Percentiles rank a stretch among this genome's conserved stretches.
Conservation (phyloP, 2,113 vertebrate species). For the Corythaixoides concolor region DNA sequence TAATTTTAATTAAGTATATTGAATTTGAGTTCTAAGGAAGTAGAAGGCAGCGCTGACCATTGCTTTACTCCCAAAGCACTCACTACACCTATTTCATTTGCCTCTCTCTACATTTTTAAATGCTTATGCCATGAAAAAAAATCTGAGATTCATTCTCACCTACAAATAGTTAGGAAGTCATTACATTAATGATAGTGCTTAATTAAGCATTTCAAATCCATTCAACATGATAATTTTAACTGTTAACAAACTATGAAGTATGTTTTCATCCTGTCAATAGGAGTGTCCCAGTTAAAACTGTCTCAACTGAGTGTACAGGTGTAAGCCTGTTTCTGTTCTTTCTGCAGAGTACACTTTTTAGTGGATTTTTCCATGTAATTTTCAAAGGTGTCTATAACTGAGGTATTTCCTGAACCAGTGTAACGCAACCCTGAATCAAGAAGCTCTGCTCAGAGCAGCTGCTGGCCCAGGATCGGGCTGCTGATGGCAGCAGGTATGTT, state of each 20-base stretch:
- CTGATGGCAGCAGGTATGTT: background rate
- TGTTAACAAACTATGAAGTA: background rate
- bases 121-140: background rate
- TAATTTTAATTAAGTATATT: background rate
- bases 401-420: rapidly evolving
- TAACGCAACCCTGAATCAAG: background rate
- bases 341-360: background rate
- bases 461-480: background rate
- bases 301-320: rapidly evolving
- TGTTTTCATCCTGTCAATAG: background rate
- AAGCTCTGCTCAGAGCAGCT: background rate
- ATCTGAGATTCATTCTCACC: background rate
- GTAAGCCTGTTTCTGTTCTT: background rate
- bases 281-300: background rate
- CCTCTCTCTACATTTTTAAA: background rate
- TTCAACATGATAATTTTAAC: background rate
- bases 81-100: background rate
- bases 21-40: background rate
- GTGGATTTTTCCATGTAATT: background rate
- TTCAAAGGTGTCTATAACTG: rapidly evolving
- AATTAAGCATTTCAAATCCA: background rate
- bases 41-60: background rate
- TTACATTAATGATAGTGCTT: background rate
- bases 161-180: background rate
- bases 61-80: background rate